Percentiles rank a stretch among this genome's conserved stretches.
Evolutionary conservation across 2,888 invertebrate species (phyloP).

Genomic region (Linyphia triangularis): DNA sequence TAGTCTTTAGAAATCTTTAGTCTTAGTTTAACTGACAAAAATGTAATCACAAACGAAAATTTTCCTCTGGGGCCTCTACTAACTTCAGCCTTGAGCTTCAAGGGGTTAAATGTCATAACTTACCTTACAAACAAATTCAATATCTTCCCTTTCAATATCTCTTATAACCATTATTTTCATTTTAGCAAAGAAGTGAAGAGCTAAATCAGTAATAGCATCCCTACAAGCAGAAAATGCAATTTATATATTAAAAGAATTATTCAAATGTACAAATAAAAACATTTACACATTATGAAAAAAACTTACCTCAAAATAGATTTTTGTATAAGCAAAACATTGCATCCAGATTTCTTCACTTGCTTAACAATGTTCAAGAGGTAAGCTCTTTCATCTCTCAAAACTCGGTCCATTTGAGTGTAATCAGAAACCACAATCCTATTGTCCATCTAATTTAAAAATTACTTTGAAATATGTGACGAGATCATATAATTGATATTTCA

Average conservation of each 20-base stretch:
- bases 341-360: slow-evolving; percentile 98
- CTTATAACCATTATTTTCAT: slow-evolving; percentile 99
- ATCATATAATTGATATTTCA: no score
- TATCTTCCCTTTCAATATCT: slow-evolving; percentile 98
- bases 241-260: not conserved
- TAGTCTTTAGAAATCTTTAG: no score
- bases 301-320: slow-evolving; percentile 87
- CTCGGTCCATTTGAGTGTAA: slow-evolving; percentile 99
- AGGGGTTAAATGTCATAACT: no score
- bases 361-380: slow-evolving; percentile 99
- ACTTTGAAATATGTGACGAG: no score
- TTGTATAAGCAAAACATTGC: slow-evolving; percentile 96
- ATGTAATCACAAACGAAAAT: no score
- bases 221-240: slow-evolving; percentile 81
- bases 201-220: slow-evolving; percentile 97
- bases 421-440: slow-evolving; percentile 95
- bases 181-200: slow-evolving; percentile 98
- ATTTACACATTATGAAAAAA: not conserved
- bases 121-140: slow-evolving; percentile 96
- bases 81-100: no score
- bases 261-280: not conserved
- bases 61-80: no score
- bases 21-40: no score
- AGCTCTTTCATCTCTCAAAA: slow-evolving; percentile 96
- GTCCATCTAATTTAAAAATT: slow-evolving; percentile 87